Base-by-base conservation (phyloP, 2,888 invertebrate genomes). In the Conistra vaccinii region DNA sequence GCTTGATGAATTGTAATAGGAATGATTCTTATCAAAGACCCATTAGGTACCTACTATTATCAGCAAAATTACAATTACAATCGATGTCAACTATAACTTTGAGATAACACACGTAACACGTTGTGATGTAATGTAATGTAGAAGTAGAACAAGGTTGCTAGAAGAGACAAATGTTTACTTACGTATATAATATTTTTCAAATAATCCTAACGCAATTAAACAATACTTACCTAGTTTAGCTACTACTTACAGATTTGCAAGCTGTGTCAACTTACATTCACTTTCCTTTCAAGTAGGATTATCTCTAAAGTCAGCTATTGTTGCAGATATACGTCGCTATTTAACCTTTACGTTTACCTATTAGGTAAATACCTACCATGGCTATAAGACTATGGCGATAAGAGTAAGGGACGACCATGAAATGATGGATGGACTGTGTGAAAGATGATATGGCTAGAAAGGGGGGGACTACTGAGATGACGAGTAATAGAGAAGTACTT, bases 1-100 rank as follows among this genome's bases (percentile, higher is more conserved):
- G 14, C 26, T 57, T 7, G n/a, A n/a, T 48, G 35, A 58, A 58
- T 32, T 58, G 42, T 17, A 48, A 17, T 35, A 23, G 3, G 12
- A 9, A 20, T 32, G 9, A 12, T 32, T 69, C 26, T 69, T 51
- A 76, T 48, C 57, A 69, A 23, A 10, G 14, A 70, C 7, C 57
- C 26, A 51, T 53, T 29, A n/a, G 1, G 10, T 53, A 57, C n/a
- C n/a, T n/a, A n/a, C 32, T 35, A 17, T 2, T 68, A 68, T 76
- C 76, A 69, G 42, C 29, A 26, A 62, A 72, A 35, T 55, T 32
- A 66, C 12, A 60, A 60, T 66, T 26, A 65, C 65, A 60, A 51
- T 53, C 42, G 53, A 26, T 42, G 26, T 35, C 14, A 45, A 35
- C 32, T 45, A 20, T 51, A 45, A 26, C 39, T 61, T 66, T 20